phyloP scores from a whole-genome alignment of 2,797 vertebrate species.

The Falco peregrinus region DNA sequence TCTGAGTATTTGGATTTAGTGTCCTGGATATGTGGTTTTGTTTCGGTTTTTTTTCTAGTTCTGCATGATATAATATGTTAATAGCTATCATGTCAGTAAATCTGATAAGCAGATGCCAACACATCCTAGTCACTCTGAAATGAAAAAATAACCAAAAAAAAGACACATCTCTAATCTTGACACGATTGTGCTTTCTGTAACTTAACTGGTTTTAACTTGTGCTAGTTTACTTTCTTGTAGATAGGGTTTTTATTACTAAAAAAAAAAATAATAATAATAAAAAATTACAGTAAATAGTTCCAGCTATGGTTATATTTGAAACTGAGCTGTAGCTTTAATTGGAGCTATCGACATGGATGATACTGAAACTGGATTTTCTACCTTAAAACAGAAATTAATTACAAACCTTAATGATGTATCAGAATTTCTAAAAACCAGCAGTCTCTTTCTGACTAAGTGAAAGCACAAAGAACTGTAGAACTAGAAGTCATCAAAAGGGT shows the following conservation, averaged over 20 bases:
- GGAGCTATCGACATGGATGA: neutral
- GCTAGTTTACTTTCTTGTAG: neutral
- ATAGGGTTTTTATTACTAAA: neutral
- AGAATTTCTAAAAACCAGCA: neutral
- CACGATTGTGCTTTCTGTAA: neutral
- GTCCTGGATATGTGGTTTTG: neutral
- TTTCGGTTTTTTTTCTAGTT: neutral
- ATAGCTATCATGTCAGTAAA: neutral
- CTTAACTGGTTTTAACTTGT: neutral
- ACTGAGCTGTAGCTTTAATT: neutral
- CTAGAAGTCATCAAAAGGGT: neutral
- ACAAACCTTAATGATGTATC: neutral
- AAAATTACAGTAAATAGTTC: neutral
- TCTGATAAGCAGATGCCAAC: neutral
- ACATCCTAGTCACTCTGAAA: neutral
- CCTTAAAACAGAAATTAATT: neutral
- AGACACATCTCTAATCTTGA: neutral
- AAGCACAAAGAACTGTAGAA: neutral
- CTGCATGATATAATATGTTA: neutral
- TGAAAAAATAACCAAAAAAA: neutral
- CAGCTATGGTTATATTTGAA: neutral
- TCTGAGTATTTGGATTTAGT: neutral
- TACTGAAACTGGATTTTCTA: neutral
- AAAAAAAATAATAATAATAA: no score
- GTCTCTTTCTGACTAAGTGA: neutral